These are phyloP conservation scores for Microcebus ravelobensis DNA, from an alignment of 2,113 vertebrate species.

Conservation along the genomic window DNA sequence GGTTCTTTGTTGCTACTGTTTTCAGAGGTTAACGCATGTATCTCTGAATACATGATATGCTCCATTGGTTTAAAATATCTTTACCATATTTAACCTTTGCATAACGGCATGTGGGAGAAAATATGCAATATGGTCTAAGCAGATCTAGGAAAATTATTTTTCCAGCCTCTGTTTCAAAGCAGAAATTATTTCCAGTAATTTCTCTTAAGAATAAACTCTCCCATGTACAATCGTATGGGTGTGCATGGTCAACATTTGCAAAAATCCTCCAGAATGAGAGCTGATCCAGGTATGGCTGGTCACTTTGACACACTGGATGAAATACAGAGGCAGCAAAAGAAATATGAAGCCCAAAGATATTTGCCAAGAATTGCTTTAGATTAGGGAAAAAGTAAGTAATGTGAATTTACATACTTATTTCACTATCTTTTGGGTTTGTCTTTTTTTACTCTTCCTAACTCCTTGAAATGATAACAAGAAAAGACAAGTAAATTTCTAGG, in stretches of 20 bases:
- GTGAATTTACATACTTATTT: not conserved
- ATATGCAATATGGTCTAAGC: not conserved
- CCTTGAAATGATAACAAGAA: not conserved
- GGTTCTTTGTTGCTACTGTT: not conserved
- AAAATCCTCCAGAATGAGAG: not conserved
- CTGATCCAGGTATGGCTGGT: not conserved
- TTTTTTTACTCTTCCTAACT: not conserved
- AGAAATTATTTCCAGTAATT: constrained; percentile 31
- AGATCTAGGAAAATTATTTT: constrained; percentile 8
- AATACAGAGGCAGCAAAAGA: not conserved
- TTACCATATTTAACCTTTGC: not conserved
- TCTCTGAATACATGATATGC: not conserved
- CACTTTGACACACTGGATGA: not conserved
- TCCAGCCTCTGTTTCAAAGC: not conserved
- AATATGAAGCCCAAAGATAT: not conserved
- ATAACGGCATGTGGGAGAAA: not conserved
- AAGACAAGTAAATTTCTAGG: not conserved
- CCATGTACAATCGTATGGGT: not conserved
- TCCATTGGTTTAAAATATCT: not conserved
- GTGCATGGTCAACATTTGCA: not conserved
- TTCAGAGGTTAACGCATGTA: not conserved
- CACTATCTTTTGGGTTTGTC: not conserved
- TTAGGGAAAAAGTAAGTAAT: not conserved
- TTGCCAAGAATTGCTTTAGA: not conserved
- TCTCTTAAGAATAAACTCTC: not conserved